Evolutionary conservation across 2,888 invertebrate genomes (phyloP), one percentile per base, ranked within the genome.

Genomic region (Smittia sp.): DNA sequence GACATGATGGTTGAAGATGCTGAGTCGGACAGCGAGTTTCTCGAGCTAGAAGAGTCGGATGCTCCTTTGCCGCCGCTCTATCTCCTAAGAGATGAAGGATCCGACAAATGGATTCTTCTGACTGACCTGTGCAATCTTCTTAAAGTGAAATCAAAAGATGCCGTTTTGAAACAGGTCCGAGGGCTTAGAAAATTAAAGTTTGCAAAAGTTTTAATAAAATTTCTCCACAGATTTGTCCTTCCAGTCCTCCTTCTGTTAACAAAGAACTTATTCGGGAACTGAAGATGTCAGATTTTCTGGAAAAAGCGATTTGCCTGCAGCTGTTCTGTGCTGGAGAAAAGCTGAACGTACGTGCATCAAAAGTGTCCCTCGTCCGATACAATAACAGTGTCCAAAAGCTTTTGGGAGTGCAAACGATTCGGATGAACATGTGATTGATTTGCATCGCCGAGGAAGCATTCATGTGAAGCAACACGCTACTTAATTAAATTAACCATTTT

Each of bases 21-120:
- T 66, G 79, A 81, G 1, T 73, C 73, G 0, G 85, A 87, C 75
- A 77, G 82, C 76, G 85, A 85, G 77, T 87, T 89, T 78, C 86
- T 93, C 75, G 92, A 93, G 80, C 89, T 94, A 79, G 93, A 94
- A 82, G 88, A 90, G 80, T 90, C 92, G 76, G 92, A 93, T 79
- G 85, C 87, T 69, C 88, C 91, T 24, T 84, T 94, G 74, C 93
- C 94, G 11, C 92, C 92, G 72, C 86, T 94, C 77, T 94, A 94
- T 84, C 87, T 89, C 76, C 83, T 93, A 76, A 84, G 86, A 75
- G 86, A 87, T 67, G 87, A 87, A 78, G 87, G 87, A 15, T 84
- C 86, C 75, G 92, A 92, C 70, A 87, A 90, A 75, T 94, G 93
- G 92, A 88, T 93, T 74, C 84, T 94, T 75, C 84, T 93, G 73